phyloP scores from a whole-genome alignment of 2,888 invertebrate species.

The Oegoconia quadripuncta region DNA sequence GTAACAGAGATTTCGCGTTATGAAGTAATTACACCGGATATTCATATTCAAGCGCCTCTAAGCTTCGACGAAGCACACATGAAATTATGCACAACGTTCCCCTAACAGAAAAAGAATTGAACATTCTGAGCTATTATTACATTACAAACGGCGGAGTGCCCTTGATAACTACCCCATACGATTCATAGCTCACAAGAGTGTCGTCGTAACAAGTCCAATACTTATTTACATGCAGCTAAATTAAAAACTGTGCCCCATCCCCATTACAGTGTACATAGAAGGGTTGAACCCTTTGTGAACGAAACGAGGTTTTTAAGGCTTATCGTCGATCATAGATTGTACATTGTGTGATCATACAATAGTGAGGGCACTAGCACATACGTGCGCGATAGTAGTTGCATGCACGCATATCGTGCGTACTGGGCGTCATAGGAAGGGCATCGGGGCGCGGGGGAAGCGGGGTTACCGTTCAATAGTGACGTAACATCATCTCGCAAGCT shows the following conservation, averaged over 20 bases:
- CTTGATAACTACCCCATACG: constrained; percentile 71
- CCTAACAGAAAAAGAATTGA: constrained; percentile 50
- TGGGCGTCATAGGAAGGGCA: constrained; percentile 26
- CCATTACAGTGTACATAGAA: constrained; percentile 55
- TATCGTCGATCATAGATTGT: constrained; percentile 50
- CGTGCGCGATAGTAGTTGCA: constrained; percentile 34
- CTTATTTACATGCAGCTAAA: constrained; percentile 73
- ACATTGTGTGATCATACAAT: constrained; percentile 49
- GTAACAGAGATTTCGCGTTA: constrained; percentile 6
- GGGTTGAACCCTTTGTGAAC: constrained; percentile 75
- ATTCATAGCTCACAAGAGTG: constrained; percentile 69
- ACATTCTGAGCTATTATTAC: constrained; percentile 69
- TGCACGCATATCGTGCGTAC: constrained; percentile 45
- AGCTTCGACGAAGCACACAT: constrained; percentile 26
- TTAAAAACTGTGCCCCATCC: constrained; percentile 72
- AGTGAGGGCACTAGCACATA: constrained; percentile 56
- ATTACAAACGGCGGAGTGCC: constrained; percentile 66
- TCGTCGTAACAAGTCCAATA: constrained; percentile 74
- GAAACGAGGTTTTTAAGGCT: constrained; percentile 49
- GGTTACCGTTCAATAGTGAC: constrained; percentile 59
- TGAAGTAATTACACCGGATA: constrained; percentile 5
- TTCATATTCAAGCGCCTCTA: constrained; percentile 4
- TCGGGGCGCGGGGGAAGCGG: constrained; percentile 32
- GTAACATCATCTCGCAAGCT: constrained; percentile 67
- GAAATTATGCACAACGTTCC: constrained; percentile 41